These are phyloP conservation scores for Lepus timidus DNA, from an alignment of 2,113 vertebrate species.

Conservation along the genomic window DNA sequence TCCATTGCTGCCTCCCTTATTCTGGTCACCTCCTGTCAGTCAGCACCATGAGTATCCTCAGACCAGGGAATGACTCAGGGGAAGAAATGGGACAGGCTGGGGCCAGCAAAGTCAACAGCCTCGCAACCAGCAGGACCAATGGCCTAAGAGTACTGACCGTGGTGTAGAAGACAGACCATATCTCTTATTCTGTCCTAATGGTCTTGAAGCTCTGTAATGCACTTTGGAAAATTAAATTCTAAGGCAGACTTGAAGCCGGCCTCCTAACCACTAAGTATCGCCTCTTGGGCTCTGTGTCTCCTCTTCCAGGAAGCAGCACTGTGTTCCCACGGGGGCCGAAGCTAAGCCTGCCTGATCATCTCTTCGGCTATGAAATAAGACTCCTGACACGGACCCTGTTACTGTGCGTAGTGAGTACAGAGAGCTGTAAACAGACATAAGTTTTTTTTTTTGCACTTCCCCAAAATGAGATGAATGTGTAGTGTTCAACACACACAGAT, in stretches of 20 bases:
- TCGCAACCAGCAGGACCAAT: neutral
- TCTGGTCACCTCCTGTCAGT: neutral
- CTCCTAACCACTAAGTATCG: neutral
- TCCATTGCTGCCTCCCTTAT: fast-evolving
- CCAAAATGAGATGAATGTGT: neutral
- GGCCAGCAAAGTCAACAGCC: neutral
- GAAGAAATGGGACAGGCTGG: neutral
- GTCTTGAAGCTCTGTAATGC: neutral
- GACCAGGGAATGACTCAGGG: neutral
- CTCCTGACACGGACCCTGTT: neutral
- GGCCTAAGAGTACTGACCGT: neutral
- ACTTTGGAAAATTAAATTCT: constrained; percentile 54
- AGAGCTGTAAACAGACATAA: constrained; percentile 41
- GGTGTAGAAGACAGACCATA: neutral
- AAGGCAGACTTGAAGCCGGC: neutral
- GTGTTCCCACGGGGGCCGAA: fast-evolving
- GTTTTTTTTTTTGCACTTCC: neutral
- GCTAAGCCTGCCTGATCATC: neutral
- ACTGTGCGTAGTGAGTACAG: neutral
- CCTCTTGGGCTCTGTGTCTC: neutral
- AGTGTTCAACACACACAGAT: constrained; percentile 31
- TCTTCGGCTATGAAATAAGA: neutral
- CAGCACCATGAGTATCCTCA: neutral
- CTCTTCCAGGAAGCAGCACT: neutral
- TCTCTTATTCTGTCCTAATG: neutral